phyloP scores from a whole-genome alignment of 2,113 vertebrate species.

The Pseudorasbora parva region DNA sequence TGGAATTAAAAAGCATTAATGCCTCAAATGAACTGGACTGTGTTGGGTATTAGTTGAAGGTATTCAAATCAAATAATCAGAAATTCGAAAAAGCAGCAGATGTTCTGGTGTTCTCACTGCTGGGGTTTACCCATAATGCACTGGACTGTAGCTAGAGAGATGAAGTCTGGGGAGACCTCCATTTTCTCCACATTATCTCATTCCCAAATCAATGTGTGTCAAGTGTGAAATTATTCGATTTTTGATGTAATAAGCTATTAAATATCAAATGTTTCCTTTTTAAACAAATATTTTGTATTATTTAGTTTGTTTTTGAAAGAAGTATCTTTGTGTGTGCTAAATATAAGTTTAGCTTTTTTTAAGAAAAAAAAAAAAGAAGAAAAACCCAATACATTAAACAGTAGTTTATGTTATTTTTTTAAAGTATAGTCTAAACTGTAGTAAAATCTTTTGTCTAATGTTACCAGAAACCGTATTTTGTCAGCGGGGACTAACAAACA shows the following conservation, averaged over 20 bases:
- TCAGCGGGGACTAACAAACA: neutral
- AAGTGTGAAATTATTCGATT: conserved; percentile 3
- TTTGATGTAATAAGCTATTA: neutral
- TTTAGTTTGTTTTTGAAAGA: no score
- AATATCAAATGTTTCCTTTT: no score
- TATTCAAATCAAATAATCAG: conserved; percentile 48
- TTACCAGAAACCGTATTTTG: no score
- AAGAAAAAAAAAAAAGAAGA: no score
- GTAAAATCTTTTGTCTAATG: no score
- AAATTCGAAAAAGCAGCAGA: conserved; percentile 51
- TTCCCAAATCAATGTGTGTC: neutral
- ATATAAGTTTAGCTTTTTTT: no score
- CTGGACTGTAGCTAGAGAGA: neutral
- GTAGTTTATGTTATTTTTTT: no score
- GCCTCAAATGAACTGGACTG: conserved; percentile 36
- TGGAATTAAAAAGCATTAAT: conserved; percentile 52
- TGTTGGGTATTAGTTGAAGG: conserved; percentile 16
- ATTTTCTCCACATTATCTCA: neutral
- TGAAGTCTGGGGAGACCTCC: neutral
- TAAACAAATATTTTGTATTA: no score
- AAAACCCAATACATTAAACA: no score
- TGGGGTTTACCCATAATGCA: conserved; percentile 33
- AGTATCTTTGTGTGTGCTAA: no score
- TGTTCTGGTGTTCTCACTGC: conserved; percentile 47
- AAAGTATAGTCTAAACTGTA: no score